phyloP scores from a whole-genome alignment of 2,797 vertebrate genomes.

The Mormyrus proboscirostris region DNA sequence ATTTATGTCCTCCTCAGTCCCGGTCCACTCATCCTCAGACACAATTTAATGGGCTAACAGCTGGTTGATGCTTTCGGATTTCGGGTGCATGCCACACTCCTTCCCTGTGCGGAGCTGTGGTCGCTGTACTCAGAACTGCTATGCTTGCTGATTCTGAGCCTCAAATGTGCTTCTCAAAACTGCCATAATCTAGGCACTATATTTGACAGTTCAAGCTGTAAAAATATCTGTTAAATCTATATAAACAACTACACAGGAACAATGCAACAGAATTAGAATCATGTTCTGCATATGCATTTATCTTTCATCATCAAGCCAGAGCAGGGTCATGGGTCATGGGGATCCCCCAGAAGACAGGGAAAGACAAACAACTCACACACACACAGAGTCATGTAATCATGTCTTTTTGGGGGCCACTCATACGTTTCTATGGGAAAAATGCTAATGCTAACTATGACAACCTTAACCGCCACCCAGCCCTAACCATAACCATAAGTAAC shows the following conservation, averaged over 20 bases:
- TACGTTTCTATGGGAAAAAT: no score
- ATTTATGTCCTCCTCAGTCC: constrained; percentile 16
- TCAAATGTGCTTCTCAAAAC: background rate
- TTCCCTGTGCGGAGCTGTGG: background rate
- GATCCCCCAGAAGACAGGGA: background rate
- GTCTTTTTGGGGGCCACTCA: no score
- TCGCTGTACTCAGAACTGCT: background rate
- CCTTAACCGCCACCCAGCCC: no score
- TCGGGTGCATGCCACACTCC: background rate
- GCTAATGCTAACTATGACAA: no score
- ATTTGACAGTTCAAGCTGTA: background rate
- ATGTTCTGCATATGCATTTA: background rate
- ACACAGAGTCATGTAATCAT: no score
- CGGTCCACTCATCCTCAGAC: constrained; percentile 18
- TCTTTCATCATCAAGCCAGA: background rate
- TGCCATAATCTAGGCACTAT: background rate
- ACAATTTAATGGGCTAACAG: constrained; percentile 18
- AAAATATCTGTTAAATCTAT: background rate
- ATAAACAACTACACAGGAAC: background rate
- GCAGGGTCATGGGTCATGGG: no score
- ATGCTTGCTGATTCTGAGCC: background rate
- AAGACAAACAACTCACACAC: background rate
- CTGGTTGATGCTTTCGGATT: background rate
- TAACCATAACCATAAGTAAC: no score
- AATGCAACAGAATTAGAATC: background rate